Conservation (phyloP, 2,888 invertebrate species). For the Mesorhabditis spiculigera region DNA sequence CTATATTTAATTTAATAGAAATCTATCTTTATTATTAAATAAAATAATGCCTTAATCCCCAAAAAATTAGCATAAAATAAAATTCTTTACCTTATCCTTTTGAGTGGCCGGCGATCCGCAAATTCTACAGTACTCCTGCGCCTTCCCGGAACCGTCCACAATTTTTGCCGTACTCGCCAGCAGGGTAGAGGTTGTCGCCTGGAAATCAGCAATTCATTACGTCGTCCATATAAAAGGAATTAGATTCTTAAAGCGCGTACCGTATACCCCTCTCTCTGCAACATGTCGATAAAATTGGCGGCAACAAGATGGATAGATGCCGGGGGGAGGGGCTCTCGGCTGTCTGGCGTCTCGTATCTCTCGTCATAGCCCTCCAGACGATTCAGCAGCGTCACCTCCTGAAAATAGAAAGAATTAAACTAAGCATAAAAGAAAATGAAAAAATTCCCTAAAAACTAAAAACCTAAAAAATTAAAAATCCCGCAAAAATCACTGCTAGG, state of each 20-base stretch:
- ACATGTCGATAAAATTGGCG: background rate
- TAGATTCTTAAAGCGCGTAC: background rate
- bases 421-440: too few relatives aligned
- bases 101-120: background rate
- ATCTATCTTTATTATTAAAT: too few relatives aligned
- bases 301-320: background rate
- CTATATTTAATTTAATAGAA: too few relatives aligned
- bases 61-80: too few relatives aligned
- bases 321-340: background rate
- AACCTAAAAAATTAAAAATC: too few relatives aligned
- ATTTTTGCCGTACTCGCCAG: background rate
- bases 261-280: background rate
- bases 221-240: too few relatives aligned
- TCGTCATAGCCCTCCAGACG: background rate
- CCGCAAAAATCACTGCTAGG: too few relatives aligned
- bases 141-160: background rate
- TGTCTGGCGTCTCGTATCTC: background rate
- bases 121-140: background rate
- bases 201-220: too few relatives aligned
- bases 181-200: background rate
- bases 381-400: background rate
- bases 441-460: too few relatives aligned
- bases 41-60: too few relatives aligned
- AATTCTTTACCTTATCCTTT: too few relatives aligned
- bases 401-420: too few relatives aligned